Conservation (phyloP, 2,888 invertebrate species). For the Crossocerus cetratus region DNA sequence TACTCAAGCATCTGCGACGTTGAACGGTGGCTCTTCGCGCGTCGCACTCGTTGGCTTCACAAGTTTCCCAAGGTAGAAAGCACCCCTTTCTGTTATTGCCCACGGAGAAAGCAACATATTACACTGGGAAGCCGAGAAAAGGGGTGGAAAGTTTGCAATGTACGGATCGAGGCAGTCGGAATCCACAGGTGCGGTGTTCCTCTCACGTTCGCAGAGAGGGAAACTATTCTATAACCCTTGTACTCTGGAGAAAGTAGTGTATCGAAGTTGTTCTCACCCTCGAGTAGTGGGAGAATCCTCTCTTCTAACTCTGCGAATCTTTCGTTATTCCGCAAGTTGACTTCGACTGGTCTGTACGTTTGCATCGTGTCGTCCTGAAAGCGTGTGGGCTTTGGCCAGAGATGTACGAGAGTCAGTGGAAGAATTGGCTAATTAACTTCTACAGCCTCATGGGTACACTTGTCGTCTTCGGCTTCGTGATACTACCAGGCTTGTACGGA, state of each 20-base stretch:
- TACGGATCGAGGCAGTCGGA: background rate
- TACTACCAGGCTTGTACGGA: constrained; percentile 11
- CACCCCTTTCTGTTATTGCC: too few species aligned
- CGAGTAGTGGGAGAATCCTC: background rate
- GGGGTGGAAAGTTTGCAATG: background rate
- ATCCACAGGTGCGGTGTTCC: background rate
- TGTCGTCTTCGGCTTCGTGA: background rate
- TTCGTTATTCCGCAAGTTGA: constrained; percentile 14
- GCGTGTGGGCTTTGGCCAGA: constrained; percentile 26
- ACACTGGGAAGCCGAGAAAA: background rate
- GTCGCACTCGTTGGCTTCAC: too few species aligned
- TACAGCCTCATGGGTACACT: background rate
- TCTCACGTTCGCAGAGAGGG: background rate
- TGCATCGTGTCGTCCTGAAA: constrained; percentile 16
- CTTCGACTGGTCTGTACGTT: constrained; percentile 30
- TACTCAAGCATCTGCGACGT: too few species aligned
- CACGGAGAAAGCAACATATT: too few species aligned
- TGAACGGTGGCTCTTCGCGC: too few species aligned
- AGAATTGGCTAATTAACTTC: constrained; percentile 1
- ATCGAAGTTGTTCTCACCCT: background rate
- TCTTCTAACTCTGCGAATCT: background rate
- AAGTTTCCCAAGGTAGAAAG: too few species aligned
- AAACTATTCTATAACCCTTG: background rate
- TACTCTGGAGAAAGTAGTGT: too few species aligned
- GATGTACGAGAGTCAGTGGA: background rate